Base-by-base conservation (phyloP, 2,797 vertebrate genomes). In the Rhyacichthys aspro region DNA sequence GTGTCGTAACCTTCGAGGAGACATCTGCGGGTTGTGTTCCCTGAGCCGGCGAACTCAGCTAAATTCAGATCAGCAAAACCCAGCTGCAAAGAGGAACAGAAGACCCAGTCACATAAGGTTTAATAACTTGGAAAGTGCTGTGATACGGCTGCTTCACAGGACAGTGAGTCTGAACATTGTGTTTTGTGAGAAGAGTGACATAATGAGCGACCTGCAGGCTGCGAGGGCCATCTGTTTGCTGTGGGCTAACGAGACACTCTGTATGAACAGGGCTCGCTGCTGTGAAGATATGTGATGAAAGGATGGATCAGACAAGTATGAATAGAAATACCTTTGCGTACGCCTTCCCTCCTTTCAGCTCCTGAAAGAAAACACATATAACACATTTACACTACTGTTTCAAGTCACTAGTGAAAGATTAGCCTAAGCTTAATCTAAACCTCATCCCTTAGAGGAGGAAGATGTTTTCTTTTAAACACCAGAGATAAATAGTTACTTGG, bases 1-100 rank as follows among this genome's bases (percentile, higher is more conserved):
- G 96, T 98, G 88, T 99, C 96, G 52, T 99, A 99, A 84, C 97
- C 97, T 90, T 99, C 97, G 74, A 99, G 91, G 87, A 99, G 93
- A 92, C 95, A 98, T 81, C 95, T 94, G 38, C 97, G 96, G 72
- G 95, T 96, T 53, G 96, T 97, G 74, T 89, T 95, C 82, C 96
- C 95, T 8, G 96, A 96, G 82, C 96, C 96, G 67, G 96, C 96
- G 90, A 96, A 97, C 85, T 98, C 96, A 63, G 96, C 90, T 89
- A 98, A 92, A 86, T 98, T 98, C 82, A 98, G 90, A 89, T 98
- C 95, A 83, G 94, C 94, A 92, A 97, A 98, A 72, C 96, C 96
- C 66, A 98, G 91, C 96, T 90, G 79, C 37, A 64, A 47, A 59
- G 75, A 74, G 66, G 37, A 67, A 53, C 75, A 65, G 9, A 70